Base-by-base conservation (phyloP, 2,888 invertebrate species). In the Trichogramma evanescens region DNA sequence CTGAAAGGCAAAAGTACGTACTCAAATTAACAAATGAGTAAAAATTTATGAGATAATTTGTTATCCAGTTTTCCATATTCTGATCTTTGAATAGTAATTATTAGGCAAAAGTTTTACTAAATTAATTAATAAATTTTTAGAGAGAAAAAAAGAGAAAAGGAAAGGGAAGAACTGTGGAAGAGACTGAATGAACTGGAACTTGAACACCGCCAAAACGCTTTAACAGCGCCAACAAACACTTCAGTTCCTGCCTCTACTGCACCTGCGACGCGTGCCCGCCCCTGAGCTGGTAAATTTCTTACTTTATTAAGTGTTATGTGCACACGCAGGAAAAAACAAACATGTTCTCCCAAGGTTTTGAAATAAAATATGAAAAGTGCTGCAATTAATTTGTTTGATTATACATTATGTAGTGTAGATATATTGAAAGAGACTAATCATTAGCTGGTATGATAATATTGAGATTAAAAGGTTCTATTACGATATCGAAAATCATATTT, bases 101-200 rank as follows among this genome's bases (percentile, higher is more conserved):
- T 38, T 5, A 50, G 9, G 5, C 13, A 38, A 9, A 8, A 41
- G 42, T 10, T 53, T 26, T 26, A 26, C 26, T 26, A 26, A 26
- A 26, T 26, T 54, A 39, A 10, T 54, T 39, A 54, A 54, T 54
- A 44, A 54, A 60, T 58, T 78, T 79, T 5, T 74, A 94, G 95
- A 84, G 93, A 96, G 84, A 91, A 94, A 84, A 90, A 94, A 84
- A 83, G 93, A 81, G 93, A 96, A 85, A 88, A 96, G 83, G 93
- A 98, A 84, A 84, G 95, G 80, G 94, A 95, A 80, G 98, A 99
- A 81, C 83, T 99, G 80, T 99, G 99, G 99, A 93, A 93, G 83
- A 90, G 88, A 82, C 83, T 95, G 80, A 89, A 89, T 75, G 93
- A 94, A 83, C 84, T 95, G 82, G 93, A 94, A 85, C 83, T 91